Percentiles rank a stretch among this genome's conserved stretches.
Evolutionary conservation across 2,113 vertebrate species (phyloP).

Genomic region (Notothenia rossii): DNA sequence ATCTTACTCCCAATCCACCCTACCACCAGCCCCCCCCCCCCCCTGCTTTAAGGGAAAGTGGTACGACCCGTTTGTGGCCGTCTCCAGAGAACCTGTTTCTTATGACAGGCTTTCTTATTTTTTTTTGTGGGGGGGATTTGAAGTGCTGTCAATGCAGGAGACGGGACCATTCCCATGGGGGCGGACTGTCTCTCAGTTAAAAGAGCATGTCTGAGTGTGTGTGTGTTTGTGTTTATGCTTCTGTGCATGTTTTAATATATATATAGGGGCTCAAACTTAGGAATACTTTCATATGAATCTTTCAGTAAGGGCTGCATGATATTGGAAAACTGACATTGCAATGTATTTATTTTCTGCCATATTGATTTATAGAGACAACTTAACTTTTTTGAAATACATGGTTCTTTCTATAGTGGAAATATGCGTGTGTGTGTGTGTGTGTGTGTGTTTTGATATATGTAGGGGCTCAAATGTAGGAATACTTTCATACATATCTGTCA

Average conservation of each 20-base stretch:
- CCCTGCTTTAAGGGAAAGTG: constrained; percentile 8
- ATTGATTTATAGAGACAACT: too few species aligned
- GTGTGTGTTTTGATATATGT: constrained; percentile 17
- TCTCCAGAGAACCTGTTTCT: constrained; percentile 32
- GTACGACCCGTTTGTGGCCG: constrained; percentile 15
- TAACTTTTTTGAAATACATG: background rate
- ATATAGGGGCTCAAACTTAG: background rate
- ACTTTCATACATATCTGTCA: background rate
- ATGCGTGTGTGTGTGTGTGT: background rate
- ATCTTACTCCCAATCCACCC: background rate
- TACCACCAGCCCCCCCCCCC: background rate
- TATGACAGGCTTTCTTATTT: constrained; percentile 3
- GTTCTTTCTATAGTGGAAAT: too few species aligned
- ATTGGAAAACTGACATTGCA: too few species aligned
- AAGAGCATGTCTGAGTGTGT: constrained; percentile 44
- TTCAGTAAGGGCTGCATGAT: background rate
- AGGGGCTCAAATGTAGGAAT: too few species aligned
- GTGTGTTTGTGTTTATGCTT: constrained; percentile 9
- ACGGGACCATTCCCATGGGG: constrained; percentile 25
- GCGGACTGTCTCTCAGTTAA: constrained; percentile 40
- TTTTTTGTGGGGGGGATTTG: constrained; percentile 10
- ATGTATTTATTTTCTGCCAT: too few species aligned
- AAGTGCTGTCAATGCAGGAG: constrained; percentile 49
- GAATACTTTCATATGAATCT: background rate
- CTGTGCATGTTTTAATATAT: constrained; percentile 42